Percentiles rank a stretch among this genome's conserved stretches.
phyloP scores from a whole-genome alignment of 2,113 vertebrate genomes.

The Anser cygnoides region DNA sequence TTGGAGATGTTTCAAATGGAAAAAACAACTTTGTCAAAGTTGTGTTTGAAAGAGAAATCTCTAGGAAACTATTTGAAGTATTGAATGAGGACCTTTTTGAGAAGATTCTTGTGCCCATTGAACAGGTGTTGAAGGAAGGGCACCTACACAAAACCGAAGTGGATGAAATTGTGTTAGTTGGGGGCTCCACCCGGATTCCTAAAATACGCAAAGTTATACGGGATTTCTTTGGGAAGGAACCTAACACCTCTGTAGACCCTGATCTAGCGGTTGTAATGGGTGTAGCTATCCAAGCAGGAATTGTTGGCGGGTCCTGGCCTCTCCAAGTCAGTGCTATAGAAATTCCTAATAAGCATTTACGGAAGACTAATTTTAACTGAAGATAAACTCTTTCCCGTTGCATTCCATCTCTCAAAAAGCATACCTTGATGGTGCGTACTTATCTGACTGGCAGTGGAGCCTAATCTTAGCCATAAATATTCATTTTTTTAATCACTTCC shows the following conservation, averaged over 20 bases:
- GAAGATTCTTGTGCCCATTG: slow-evolving; percentile 91
- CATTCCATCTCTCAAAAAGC: neutral
- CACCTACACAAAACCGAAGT: slow-evolving; percentile 85
- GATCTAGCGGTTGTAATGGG: slow-evolving; percentile 94
- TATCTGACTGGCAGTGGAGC: neutral
- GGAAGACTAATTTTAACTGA: slow-evolving; percentile 94
- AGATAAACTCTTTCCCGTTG: neutral
- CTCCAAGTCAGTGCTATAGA: slow-evolving; percentile 97
- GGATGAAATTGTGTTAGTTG: slow-evolving; percentile 94
- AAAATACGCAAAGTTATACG: slow-evolving; percentile 88
- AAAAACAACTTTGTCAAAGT: slow-evolving; percentile 50
- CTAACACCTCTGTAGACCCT: slow-evolving; percentile 94
- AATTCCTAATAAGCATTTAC: slow-evolving; percentile 93
- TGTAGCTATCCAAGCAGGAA: slow-evolving; percentile 94
- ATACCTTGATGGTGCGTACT: neutral
- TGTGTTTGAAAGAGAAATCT: slow-evolving; percentile 81
- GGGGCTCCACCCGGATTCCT: slow-evolving; percentile 95
- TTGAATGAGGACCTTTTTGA: slow-evolving; percentile 94
- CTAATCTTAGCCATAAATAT: neutral
- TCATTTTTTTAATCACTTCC: neutral
- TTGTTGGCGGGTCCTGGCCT: slow-evolving; percentile 96
- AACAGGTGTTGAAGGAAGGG: slow-evolving; percentile 88
- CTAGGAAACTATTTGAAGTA: slow-evolving; percentile 87
- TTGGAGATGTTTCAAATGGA: neutral
- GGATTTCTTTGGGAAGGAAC: slow-evolving; percentile 93